Percentiles rank a stretch among this genome's conserved stretches.
Conservation (phyloP, 2,888 invertebrate species). For the Torymus tubicola region DNA sequence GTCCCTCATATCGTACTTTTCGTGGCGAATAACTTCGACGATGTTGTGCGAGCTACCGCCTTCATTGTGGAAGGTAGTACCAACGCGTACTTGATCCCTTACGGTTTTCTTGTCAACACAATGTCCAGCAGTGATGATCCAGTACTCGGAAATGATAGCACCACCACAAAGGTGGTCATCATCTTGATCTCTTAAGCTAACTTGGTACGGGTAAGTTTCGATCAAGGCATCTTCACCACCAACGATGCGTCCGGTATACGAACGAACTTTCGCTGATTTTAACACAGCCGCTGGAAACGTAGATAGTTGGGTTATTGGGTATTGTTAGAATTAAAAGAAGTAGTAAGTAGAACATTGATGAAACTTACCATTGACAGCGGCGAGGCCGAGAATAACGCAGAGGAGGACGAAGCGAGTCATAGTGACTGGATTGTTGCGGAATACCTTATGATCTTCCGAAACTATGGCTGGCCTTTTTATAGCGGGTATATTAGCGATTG, state of each 20-base stretch:
- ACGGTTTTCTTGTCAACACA: constrained; percentile 74
- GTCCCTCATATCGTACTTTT: constrained; percentile 73
- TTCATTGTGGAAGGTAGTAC: constrained; percentile 74
- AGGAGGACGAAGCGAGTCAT: too few relatives aligned
- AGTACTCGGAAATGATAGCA: constrained; percentile 4
- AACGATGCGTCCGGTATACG: constrained; percentile 5
- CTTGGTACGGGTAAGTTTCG: constrained; percentile 30
- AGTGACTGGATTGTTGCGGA: too few relatives aligned
- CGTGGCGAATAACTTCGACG: constrained; percentile 76
- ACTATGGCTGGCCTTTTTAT: too few relatives aligned
- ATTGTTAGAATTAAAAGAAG: too few relatives aligned
- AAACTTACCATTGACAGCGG: too few relatives aligned
- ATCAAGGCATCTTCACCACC: constrained; percentile 23
- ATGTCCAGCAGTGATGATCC: constrained; percentile 74
- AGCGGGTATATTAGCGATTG: too few relatives aligned
- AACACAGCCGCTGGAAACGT: too few relatives aligned
- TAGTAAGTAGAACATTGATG: too few relatives aligned
- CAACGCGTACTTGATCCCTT: constrained; percentile 66
- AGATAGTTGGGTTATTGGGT: too few relatives aligned
- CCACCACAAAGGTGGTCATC: constrained; percentile 22
- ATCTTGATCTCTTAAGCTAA: neutral
- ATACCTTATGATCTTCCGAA: too few relatives aligned
- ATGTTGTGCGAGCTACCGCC: constrained; percentile 78
- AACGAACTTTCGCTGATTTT: too few relatives aligned
- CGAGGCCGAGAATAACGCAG: too few relatives aligned